Evolutionary conservation across 1,140 invertebrate species (phyloP).

Genomic region (Ips typographus): DNA sequence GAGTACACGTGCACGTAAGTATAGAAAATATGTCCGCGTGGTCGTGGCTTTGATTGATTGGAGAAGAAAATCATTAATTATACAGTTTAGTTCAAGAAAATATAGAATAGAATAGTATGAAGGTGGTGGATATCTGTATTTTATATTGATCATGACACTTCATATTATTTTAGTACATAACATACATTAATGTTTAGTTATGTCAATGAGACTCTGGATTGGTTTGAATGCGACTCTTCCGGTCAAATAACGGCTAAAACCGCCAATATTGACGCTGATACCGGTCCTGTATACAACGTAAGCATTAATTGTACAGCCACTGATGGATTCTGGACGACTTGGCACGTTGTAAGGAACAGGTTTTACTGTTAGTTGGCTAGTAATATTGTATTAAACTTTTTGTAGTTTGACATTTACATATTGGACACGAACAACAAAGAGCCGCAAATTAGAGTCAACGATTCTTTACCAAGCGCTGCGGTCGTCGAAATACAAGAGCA

Average conservation of each 20-base stretch:
- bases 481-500: conserved; percentile 48
- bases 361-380: neutral
- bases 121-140: too few species aligned
- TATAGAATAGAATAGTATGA: too few species aligned
- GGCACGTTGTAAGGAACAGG: conserved; percentile 30
- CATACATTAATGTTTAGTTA: conserved; percentile 44
- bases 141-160: neutral
- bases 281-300: conserved; percentile 46
- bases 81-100: too few species aligned
- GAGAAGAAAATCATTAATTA: neutral
- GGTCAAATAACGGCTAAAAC: conserved; percentile 53
- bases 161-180: neutral
- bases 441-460: conserved; percentile 44
- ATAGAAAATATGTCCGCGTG: conserved; percentile 19
- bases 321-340: conserved; percentile 50
- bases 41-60: too few species aligned
- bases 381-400: conserved; percentile 17
- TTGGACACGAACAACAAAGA: conserved; percentile 57
- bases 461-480: conserved; percentile 45
- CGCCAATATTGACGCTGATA: conserved; percentile 56
- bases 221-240: conserved; percentile 53
- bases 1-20: conserved; percentile 44
- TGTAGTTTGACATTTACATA: conserved; percentile 55
- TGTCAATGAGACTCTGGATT: conserved; percentile 45
- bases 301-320: conserved; percentile 55